Conservation (phyloP, 2,888 invertebrate genomes). For the Tineola bisselliella region DNA sequence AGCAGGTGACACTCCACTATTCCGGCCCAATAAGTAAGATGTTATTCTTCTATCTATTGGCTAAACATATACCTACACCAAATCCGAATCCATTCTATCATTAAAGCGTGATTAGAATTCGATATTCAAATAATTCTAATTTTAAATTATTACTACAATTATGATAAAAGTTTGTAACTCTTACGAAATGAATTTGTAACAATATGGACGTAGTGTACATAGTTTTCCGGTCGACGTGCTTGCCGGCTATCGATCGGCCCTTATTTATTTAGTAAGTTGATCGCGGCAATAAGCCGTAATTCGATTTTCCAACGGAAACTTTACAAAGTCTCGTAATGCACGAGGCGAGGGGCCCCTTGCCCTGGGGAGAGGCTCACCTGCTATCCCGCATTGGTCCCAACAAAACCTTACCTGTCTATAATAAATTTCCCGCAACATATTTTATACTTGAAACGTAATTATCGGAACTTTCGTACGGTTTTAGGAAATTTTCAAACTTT, state of each 20-base stretch:
- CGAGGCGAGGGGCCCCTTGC: conserved; percentile 6
- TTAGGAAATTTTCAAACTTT: neutral
- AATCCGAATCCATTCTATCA: no score
- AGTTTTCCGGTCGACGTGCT: neutral
- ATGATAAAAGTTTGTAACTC: no score
- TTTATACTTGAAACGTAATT: conserved; percentile 7
- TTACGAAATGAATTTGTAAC: neutral
- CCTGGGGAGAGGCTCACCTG: neutral
- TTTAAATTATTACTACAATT: no score
- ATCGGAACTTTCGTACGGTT: neutral
- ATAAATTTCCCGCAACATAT: conserved; percentile 4
- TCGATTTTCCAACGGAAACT: conserved; percentile 11
- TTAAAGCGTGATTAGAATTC: no score
- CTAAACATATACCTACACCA: no score
- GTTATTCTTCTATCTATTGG: no score
- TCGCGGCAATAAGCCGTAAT: conserved; percentile 15
- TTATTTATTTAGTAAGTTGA: conserved; percentile 15
- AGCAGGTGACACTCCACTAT: no score
- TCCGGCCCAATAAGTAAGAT: no score
- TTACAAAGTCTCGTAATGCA: conserved; percentile 10
- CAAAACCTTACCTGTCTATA: conserved; percentile 4
- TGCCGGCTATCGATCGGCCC: conserved; percentile 9
- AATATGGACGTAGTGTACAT: neutral
- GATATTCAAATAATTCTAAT: no score
- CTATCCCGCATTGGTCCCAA: conserved; percentile 6